Conservation (phyloP, 2,113 vertebrate species). For the Chitala chitala region DNA sequence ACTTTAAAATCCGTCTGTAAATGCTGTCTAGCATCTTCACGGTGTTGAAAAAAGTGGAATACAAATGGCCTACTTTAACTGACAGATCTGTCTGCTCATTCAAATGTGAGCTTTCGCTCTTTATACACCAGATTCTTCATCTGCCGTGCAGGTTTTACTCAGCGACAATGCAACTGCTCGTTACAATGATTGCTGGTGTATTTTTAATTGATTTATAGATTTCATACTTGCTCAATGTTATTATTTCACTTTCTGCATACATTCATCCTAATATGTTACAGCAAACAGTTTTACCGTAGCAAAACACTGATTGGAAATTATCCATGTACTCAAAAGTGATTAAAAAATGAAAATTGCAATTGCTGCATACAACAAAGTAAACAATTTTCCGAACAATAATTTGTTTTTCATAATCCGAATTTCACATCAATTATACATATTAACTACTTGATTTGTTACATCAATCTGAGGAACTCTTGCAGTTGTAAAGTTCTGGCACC, state of each 20-base stretch:
- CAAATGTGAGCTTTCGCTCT: no score
- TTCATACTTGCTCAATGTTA: background rate
- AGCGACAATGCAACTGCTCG: no score
- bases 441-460: conserved; percentile 9
- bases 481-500: background rate
- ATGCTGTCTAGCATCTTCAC: no score
- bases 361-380: conserved; percentile 9
- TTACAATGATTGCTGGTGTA: background rate
- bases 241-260: background rate
- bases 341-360: conserved; percentile 6
- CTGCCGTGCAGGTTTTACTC: no score
- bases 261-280: background rate
- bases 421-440: background rate
- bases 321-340: conserved; percentile 3
- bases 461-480: background rate
- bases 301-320: conserved; percentile 1
- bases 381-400: background rate
- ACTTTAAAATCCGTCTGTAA: no score
- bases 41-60: no score
- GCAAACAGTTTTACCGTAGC: background rate
- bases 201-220: background rate
- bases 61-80: no score
- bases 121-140: no score
- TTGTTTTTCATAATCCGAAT: conserved; percentile 1
- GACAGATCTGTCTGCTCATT: no score